phyloP scores from a whole-genome alignment of 2,888 invertebrate species.

The Parascotia fuliginaria region DNA sequence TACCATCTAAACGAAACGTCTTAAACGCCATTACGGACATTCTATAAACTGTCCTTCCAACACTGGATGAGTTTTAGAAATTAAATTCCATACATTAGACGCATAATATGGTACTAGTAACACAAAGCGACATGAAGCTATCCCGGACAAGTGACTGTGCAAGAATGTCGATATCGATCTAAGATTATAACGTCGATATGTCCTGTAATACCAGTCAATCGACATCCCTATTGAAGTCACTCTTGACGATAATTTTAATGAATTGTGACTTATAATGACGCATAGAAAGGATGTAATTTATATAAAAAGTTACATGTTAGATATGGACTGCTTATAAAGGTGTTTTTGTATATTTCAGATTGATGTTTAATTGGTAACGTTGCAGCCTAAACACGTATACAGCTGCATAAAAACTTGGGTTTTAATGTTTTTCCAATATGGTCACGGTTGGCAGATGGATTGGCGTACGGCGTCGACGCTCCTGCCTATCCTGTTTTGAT shows the following conservation, averaged over 20 bases:
- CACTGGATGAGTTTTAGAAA: constrained; percentile 70
- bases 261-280: constrained; percentile 84
- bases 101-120: constrained; percentile 81
- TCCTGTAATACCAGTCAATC: constrained; percentile 76
- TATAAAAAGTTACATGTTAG: constrained; percentile 46
- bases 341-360: no score
- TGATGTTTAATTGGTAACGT: background rate
- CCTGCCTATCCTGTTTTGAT: no score
- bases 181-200: constrained; percentile 79
- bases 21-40: constrained; percentile 70
- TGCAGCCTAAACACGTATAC: no score
- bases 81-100: constrained; percentile 82
- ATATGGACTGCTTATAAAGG: constrained; percentile 17
- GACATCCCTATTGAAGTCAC: constrained; percentile 82
- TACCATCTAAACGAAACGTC: constrained; percentile 70
- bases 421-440: no score
- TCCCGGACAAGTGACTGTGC: constrained; percentile 84
- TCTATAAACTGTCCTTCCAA: constrained; percentile 68
- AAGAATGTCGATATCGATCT: constrained; percentile 81
- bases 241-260: constrained; percentile 82
- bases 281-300: constrained; percentile 68
- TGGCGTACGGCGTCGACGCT: no score
- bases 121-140: constrained; percentile 82
- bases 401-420: no score
- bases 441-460: no score